These are phyloP conservation scores for Osmerus eperlanus DNA, from an alignment of 2,113 vertebrate species.

Conservation along the genomic window DNA sequence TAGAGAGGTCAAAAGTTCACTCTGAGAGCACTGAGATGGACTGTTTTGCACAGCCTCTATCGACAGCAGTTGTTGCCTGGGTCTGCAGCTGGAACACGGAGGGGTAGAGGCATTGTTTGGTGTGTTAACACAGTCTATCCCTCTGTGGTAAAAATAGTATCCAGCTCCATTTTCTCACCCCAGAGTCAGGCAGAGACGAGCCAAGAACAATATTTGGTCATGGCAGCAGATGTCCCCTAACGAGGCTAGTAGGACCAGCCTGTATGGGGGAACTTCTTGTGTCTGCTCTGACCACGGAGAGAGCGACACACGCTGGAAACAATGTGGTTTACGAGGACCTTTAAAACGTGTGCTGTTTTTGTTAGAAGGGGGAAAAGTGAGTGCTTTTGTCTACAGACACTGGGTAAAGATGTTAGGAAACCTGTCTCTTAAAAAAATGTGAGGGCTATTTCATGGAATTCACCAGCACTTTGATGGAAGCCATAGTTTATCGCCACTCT, in stretches of 20 bases:
- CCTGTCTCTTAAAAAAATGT: slow-evolving; percentile 35
- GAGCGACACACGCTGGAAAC: slow-evolving; percentile 42
- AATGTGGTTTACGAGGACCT: slow-evolving; percentile 51
- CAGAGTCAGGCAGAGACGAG: slow-evolving; percentile 48
- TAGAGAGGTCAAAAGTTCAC: slow-evolving; percentile 27
- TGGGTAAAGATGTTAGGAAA: slow-evolving; percentile 40
- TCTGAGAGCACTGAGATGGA: slow-evolving; percentile 5
- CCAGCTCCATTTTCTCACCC: slow-evolving; percentile 53
- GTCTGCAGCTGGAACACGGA: slow-evolving; percentile 57
- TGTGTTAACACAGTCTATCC: slow-evolving; percentile 61
- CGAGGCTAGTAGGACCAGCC: slow-evolving; percentile 52
- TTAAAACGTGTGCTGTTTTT: slow-evolving; percentile 19
- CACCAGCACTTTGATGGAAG: neutral
- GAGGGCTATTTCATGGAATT: slow-evolving; percentile 11
- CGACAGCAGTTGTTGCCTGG: slow-evolving; percentile 29
- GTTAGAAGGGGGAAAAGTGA: slow-evolving; percentile 15
- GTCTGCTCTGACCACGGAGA: slow-evolving; percentile 22
- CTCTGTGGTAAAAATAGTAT: slow-evolving; percentile 65
- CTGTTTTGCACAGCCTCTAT: slow-evolving; percentile 18
- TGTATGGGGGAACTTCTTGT: slow-evolving; percentile 52
- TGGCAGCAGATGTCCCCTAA: slow-evolving; percentile 70
- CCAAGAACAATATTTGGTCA: slow-evolving; percentile 73
- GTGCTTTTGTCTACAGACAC: slow-evolving; percentile 43
- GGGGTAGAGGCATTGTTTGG: slow-evolving; percentile 61
- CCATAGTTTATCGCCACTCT: neutral